Evolutionary conservation across 2,888 invertebrate species (phyloP).

Genomic region (Chromoteleia sp.): DNA sequence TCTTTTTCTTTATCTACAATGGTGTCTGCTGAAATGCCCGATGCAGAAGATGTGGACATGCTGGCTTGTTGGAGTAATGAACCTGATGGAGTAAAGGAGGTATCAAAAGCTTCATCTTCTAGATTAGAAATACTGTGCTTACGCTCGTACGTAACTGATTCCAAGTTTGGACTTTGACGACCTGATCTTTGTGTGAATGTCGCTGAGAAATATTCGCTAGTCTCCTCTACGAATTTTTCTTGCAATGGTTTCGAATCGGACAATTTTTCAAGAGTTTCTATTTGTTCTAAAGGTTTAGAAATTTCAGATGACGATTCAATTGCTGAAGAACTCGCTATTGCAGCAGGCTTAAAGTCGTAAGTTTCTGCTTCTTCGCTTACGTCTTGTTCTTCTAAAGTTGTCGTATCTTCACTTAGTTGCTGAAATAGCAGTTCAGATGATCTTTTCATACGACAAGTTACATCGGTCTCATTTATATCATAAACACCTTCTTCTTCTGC

Average conservation of each 20-base stretch:
- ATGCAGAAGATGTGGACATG: slow-evolving; percentile 82
- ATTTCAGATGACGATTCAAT: not conserved
- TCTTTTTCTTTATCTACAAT: slow-evolving; percentile 81
- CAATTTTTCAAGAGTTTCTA: slow-evolving; percentile 85
- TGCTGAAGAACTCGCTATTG: slow-evolving; percentile 75
- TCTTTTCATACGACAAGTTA: slow-evolving; percentile 89
- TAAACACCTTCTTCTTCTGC: slow-evolving; percentile 74
- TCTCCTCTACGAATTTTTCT: slow-evolving; percentile 69
- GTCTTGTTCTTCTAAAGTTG: slow-evolving; percentile 54
- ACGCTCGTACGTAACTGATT: slow-evolving; percentile 74
- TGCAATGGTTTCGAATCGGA: slow-evolving; percentile 77
- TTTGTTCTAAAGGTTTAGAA: slow-evolving; percentile 85
- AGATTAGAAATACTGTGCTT: slow-evolving; percentile 83
- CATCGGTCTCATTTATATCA: slow-evolving; percentile 85
- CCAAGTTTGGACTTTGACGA: slow-evolving; percentile 67
- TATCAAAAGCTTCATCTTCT: slow-evolving; percentile 86
- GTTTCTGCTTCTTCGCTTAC: slow-evolving; percentile 82
- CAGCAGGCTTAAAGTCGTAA: slow-evolving; percentile 84
- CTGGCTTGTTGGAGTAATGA: slow-evolving; percentile 80
- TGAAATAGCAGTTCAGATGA: slow-evolving; percentile 96
- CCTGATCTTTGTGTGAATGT: slow-evolving; percentile 71
- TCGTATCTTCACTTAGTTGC: slow-evolving; percentile 87
- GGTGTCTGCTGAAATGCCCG: slow-evolving; percentile 81
- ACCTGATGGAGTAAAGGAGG: slow-evolving; percentile 69
- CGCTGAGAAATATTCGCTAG: slow-evolving; percentile 52